These are phyloP conservation scores for Papilio helenus DNA, from an alignment of 1,140 invertebrate species.

Conservation along the genomic window DNA sequence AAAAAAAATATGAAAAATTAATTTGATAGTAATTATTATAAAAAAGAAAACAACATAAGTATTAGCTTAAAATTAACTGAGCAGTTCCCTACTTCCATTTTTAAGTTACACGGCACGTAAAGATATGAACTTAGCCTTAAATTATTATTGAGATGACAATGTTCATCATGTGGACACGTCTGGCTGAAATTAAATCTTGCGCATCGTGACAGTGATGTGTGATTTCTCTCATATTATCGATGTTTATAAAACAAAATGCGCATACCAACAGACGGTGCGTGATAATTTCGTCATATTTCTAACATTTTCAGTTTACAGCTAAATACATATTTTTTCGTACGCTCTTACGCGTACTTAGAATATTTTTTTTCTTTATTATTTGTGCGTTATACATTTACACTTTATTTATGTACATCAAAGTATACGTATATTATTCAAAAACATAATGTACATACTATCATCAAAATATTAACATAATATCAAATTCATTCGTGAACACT, in stretches of 20 bases:
- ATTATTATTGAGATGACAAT: neutral
- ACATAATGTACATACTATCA: slow-evolving; percentile 79
- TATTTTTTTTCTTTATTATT: slow-evolving; percentile 68
- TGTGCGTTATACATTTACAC: slow-evolving; percentile 83
- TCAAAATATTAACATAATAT: slow-evolving; percentile 72
- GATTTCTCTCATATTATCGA: slow-evolving; percentile 24
- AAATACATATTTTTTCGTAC: slow-evolving; percentile 78
- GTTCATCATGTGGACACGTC: neutral
- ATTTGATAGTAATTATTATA: too few relatives aligned
- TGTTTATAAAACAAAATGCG: slow-evolving; percentile 40
- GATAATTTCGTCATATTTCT: slow-evolving; percentile 68
- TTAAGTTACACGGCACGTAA: neutral
- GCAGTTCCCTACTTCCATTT: neutral
- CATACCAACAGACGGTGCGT: slow-evolving; percentile 54
- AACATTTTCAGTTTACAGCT: slow-evolving; percentile 75
- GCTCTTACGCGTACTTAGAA: slow-evolving; percentile 71
- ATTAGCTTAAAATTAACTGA: too few relatives aligned
- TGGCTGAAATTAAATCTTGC: neutral
- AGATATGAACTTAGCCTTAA: slow-evolving; percentile 1
- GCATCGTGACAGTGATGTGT: neutral
- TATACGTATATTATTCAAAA: slow-evolving; percentile 80
- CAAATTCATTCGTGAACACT: slow-evolving; percentile 62
- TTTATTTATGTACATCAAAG: slow-evolving; percentile 82
- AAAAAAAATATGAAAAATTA: too few relatives aligned
- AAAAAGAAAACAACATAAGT: too few relatives aligned